These are phyloP conservation scores for Alces alces DNA, from an alignment of 2,113 vertebrate species.

Conservation along the genomic window DNA sequence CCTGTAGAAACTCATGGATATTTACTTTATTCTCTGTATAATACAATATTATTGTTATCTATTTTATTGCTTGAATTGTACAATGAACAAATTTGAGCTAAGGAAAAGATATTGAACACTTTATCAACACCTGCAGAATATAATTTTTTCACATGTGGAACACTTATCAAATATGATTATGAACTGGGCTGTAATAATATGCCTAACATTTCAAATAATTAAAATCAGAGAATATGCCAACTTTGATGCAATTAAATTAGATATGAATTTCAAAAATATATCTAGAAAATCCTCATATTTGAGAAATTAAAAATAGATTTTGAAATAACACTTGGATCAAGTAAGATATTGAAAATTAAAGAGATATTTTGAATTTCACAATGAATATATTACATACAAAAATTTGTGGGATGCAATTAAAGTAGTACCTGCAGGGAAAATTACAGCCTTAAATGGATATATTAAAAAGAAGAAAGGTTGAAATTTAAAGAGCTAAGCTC, in stretches of 20 bases:
- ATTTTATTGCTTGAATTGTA: not conserved
- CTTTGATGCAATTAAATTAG: not conserved
- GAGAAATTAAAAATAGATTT: not conserved
- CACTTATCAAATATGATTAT: not conserved
- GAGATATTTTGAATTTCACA: not conserved
- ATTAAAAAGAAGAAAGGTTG: not conserved
- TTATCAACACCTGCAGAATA: not conserved
- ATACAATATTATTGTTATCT: not conserved
- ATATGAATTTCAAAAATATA: not conserved
- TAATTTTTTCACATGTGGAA: not conserved
- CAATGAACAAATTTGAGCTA: not conserved
- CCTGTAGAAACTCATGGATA: not conserved
- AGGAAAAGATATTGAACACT: not conserved
- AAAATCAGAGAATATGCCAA: not conserved
- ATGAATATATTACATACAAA: not conserved
- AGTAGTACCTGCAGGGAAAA: not conserved
- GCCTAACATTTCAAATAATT: not conserved
- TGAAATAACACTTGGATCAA: not conserved
- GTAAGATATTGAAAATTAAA: not conserved
- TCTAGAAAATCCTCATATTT: not conserved
- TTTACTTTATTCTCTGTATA: not conserved
- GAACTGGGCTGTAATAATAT: not conserved
- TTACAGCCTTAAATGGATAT: not conserved
- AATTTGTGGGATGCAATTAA: not conserved
- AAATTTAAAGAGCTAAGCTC: not conserved